Conservation (phyloP, 1,140 invertebrate species). For the Aricia agestis region DNA sequence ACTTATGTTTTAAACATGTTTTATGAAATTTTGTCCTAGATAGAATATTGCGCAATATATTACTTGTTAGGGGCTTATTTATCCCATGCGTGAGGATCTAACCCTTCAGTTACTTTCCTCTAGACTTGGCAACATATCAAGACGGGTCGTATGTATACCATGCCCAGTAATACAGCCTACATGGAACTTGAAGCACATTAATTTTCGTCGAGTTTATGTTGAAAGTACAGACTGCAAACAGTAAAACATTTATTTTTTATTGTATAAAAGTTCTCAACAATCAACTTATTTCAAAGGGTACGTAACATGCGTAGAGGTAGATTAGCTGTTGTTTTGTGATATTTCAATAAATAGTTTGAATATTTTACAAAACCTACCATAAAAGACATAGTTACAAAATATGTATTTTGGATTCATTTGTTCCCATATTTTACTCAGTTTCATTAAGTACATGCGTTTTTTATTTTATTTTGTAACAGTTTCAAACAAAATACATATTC, state of each 20-base stretch:
- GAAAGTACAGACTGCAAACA: not conserved
- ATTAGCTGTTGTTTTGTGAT: too few relatives aligned
- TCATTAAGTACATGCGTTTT: too few relatives aligned
- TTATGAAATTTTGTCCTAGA: not conserved
- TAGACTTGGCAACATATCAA: slow-evolving; percentile 1
- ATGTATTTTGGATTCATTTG: too few relatives aligned
- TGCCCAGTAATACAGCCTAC: not conserved
- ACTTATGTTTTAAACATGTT: not conserved
- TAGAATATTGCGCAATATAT: not conserved
- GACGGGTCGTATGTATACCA: not conserved
- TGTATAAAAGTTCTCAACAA: too few relatives aligned
- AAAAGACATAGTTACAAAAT: too few relatives aligned
- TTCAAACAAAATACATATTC: not conserved
- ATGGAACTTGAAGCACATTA: not conserved
- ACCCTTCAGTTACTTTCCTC: not conserved
- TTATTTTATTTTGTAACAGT: too few relatives aligned
- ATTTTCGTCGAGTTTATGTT: not conserved
- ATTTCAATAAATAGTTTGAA: too few relatives aligned
- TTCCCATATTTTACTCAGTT: too few relatives aligned
- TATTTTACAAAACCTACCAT: too few relatives aligned
- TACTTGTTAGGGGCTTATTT: not conserved
- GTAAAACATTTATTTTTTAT: too few relatives aligned
- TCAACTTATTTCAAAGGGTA: too few relatives aligned
- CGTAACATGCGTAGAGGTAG: too few relatives aligned
- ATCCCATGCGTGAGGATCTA: not conserved